A percentile compares a stretch with the other conserved stretches of the same genome.
Evolutionary conservation across 2,888 invertebrate genomes (phyloP).

Genomic region (Machimus rusticus): DNA sequence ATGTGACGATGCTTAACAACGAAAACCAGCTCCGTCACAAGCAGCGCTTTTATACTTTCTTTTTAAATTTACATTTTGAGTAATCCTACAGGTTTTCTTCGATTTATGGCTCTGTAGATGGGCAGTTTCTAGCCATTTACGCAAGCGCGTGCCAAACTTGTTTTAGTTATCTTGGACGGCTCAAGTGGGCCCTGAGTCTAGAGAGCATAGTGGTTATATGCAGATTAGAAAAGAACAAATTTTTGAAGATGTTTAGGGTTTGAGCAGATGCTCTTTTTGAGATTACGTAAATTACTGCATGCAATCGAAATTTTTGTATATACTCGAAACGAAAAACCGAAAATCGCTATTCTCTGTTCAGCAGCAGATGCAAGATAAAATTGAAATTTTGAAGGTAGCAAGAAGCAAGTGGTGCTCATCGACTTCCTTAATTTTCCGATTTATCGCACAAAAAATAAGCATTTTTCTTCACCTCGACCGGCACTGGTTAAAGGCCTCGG

Average conservation of each 20-base stretch:
- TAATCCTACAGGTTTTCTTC: background rate
- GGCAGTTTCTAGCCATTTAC: background rate
- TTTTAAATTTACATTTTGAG: background rate
- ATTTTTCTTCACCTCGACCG: background rate
- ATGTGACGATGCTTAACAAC: background rate
- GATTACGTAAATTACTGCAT: background rate
- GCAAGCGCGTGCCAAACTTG: background rate
- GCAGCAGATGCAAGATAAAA: background rate
- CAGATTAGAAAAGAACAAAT: background rate
- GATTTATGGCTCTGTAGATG: background rate
- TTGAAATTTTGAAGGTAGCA: background rate
- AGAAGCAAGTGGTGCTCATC: constrained; percentile 4
- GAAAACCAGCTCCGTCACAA: background rate
- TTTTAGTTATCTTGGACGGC: background rate
- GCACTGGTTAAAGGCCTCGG: background rate
- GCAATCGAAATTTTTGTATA: background rate
- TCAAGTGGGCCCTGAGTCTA: background rate
- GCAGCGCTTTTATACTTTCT: background rate
- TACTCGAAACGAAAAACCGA: background rate
- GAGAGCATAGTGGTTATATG: background rate
- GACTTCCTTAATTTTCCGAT: constrained; percentile 44
- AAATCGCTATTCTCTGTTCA: background rate
- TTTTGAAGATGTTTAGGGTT: background rate
- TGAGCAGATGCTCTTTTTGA: background rate
- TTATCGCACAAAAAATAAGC: background rate